Base-by-base conservation (phyloP, 53 echinoderm and acorn worm genomes). In the Zoroaster sp. region DNA sequence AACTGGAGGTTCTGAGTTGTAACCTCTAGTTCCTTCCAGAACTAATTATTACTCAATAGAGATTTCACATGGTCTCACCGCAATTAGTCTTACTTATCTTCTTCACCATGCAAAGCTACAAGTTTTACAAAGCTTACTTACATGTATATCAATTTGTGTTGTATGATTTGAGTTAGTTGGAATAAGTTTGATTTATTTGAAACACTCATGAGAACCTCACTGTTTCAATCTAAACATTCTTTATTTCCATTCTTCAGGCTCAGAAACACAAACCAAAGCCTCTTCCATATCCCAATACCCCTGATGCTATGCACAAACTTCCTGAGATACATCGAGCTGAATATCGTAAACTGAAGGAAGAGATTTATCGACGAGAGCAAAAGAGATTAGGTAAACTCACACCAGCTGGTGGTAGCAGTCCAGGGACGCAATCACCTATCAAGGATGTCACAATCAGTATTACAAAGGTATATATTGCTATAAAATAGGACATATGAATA, bases 291-390 rank as follows among this genome's bases (percentile, higher is more conserved):
- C 94, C 92, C 17, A 66, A 83, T 35, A 99, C 99, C 35, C 99
- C 96, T 6, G 96, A 94, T 7, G 96, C 94, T 10, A 93, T 96
- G 70, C 91, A 83, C 54, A 90, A 86, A 17, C 67, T 94, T 17
- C 93, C 95, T 1, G 91, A 93, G 13, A 66, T 83, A 1, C 96
- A 94, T 17, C 86, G 90, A 9, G 93, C 93, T 3, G 99, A 99
- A 47, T 96, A 99, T 86, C 91, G 91, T 14, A 87, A 93, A 65
- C 87, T 99, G 6, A 90, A 96, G 33, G 85, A 94, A 66, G 99
- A 96, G 88, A 94, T 99, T 1, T 91, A 93, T 13, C 72, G 94
- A 5, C 67, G 94, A 53, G 96, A 99, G 75, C 94, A 91, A 28
- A 73, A 44, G 74, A 81, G 54, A 36, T 40, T 81, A 20, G 70